Evolutionary conservation across 2,797 vertebrate genomes (phyloP).

Genomic region (Garrulus glandarius): DNA sequence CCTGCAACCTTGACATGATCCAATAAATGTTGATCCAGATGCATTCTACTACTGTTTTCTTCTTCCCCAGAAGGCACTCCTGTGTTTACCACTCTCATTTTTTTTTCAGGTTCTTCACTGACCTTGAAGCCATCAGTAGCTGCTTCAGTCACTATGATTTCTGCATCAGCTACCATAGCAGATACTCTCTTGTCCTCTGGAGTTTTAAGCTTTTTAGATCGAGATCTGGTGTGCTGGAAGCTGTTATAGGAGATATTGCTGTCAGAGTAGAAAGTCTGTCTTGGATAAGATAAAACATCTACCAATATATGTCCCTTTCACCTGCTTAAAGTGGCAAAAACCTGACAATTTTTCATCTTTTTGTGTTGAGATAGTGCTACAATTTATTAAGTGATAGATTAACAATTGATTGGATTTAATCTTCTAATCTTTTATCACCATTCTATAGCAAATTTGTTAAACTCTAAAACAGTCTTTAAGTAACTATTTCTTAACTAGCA

Average conservation of each 20-base stretch:
- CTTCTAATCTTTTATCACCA: constrained; percentile 31
- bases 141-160: constrained; percentile 61
- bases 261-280: constrained; percentile 67
- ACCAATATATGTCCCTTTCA: constrained; percentile 60
- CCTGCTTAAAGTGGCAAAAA: constrained; percentile 53
- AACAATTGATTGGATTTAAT: constrained; percentile 49
- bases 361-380: constrained; percentile 55
- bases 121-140: constrained; percentile 76
- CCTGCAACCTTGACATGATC: constrained; percentile 80
- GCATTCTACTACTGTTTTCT: constrained; percentile 74
- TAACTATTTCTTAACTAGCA: constrained; percentile 28
- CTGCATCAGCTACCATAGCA: constrained; percentile 72
- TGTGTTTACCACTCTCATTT: constrained; percentile 66
- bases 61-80: constrained; percentile 68
- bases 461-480: constrained; percentile 2
- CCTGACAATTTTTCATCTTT: constrained; percentile 53
- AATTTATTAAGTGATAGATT: constrained; percentile 64
- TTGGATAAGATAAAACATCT: constrained; percentile 67
- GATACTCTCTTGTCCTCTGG: constrained; percentile 76
- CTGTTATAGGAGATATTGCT: constrained; percentile 73
- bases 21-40: constrained; percentile 78
- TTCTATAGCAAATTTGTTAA: constrained; percentile 21
- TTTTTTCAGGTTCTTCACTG: constrained; percentile 69
- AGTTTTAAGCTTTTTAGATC: constrained; percentile 88
- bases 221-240: constrained; percentile 80